A percentile compares a stretch with the other conserved stretches of the same genome.
Conservation (phyloP, 2,113 vertebrate species). For the Mionectes macconnelli region DNA sequence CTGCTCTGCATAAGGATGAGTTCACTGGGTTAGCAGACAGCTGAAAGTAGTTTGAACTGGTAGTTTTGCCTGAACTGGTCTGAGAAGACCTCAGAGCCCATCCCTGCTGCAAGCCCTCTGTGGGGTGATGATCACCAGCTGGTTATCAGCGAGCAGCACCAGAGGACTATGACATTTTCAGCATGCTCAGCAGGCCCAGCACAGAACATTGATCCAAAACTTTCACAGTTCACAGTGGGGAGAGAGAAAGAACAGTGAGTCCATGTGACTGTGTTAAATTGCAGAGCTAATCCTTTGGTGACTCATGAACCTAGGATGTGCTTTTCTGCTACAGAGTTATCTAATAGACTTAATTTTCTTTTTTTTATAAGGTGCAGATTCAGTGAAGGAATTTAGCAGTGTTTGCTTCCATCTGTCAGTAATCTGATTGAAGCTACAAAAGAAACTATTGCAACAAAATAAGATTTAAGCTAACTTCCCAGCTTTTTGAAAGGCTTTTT, state of each 20-base stretch:
- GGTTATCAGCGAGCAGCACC: not conserved
- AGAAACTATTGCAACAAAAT: not conserved
- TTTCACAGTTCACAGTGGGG: not conserved
- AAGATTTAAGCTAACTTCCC: not conserved
- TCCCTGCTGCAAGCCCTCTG: not conserved
- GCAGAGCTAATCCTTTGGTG: slow-evolving; percentile 20
- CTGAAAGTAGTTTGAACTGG: not conserved
- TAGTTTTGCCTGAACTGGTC: not conserved
- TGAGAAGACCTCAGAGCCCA: not conserved
- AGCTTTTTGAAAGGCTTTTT: not conserved
- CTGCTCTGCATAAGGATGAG: not conserved
- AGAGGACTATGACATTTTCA: not conserved
- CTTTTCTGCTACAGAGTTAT: not conserved
- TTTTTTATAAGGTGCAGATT: not conserved
- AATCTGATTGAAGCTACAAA: not conserved
- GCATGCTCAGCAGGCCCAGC: not conserved
- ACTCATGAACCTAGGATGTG: not conserved
- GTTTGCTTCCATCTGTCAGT: not conserved
- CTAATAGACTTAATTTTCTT: not conserved
- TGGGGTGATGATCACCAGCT: not conserved
- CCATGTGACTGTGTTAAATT: not conserved
- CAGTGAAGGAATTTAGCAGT: not conserved
- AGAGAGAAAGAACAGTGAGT: not conserved
- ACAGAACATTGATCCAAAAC: not conserved
- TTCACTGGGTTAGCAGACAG: not conserved